Evolutionary conservation across 2,797 vertebrate species (phyloP).

Genomic region (Microhierax caerulescens): DNA sequence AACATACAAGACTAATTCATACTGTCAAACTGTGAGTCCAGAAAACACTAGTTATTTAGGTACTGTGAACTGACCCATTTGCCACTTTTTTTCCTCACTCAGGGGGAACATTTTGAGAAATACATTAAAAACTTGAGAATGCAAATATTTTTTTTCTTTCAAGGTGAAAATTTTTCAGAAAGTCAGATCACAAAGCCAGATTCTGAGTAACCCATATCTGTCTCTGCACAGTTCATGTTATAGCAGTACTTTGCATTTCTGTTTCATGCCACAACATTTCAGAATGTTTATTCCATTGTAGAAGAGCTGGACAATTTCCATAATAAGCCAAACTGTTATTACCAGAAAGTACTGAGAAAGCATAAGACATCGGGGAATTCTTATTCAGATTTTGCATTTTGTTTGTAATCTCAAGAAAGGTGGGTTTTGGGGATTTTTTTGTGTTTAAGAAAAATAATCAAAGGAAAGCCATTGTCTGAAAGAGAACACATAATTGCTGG

Average conservation of each 20-base stretch:
- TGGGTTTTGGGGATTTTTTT: background rate
- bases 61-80: background rate
- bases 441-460: constrained; percentile 5
- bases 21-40: background rate
- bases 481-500: background rate
- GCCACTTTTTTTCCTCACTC: background rate
- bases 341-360: constrained; percentile 67
- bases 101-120: background rate
- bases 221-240: constrained; percentile 11
- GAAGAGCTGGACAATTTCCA: constrained; percentile 61
- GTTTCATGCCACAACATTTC: constrained; percentile 60
- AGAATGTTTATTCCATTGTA: constrained; percentile 66
- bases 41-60: background rate
- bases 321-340: constrained; percentile 62
- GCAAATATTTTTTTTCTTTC: background rate
- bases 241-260: constrained; percentile 39
- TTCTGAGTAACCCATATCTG: background rate
- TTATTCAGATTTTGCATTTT: constrained; percentile 57
- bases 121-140: background rate
- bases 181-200: constrained; percentile 2
- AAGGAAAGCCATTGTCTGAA: constrained; percentile 46
- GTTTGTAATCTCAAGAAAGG: constrained; percentile 53
- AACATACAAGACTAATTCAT: background rate
- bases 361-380: constrained; percentile 46
- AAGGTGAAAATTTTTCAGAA: background rate